A percentile compares a stretch with the other conserved stretches of the same genome.
These are phyloP conservation scores for Rachycentron canadum DNA, from an alignment of 2,797 vertebrate genomes.

Conservation along the genomic window DNA sequence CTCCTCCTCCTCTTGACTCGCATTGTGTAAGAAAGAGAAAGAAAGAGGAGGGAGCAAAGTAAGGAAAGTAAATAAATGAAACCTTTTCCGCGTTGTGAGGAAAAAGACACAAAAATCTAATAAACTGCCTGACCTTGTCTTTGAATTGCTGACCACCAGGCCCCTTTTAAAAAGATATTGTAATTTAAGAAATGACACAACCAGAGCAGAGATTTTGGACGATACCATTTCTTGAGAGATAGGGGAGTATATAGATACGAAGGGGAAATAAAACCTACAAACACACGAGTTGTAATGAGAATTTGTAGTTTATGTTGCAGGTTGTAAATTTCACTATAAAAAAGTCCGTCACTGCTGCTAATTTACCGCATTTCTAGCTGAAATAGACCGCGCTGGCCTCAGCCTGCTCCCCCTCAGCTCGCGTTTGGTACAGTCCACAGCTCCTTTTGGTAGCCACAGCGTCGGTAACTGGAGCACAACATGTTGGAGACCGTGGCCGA, in stretches of 20 bases:
- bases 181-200: conserved; percentile 80
- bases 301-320: accelerated
- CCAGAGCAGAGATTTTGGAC: conserved; percentile 64
- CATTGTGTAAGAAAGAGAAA: background rate
- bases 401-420: background rate
- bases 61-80: background rate
- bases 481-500: conserved; percentile 72
- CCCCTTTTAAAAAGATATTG: conserved; percentile 57
- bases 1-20: conserved; percentile 2
- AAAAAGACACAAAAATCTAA: conserved; percentile 19
- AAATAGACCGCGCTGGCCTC: accelerated
- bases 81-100: background rate
- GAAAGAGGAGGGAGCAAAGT: too few relatives aligned
- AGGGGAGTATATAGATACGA: background rate
- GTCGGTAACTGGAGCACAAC: conserved; percentile 74
- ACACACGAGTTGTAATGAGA: background rate
- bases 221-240: conserved; percentile 40
- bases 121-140: conserved; percentile 27
- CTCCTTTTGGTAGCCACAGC: conserved; percentile 76
- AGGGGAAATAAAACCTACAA: accelerated
- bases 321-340: accelerated
- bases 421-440: conserved; percentile 81
- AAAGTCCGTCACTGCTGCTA: accelerated
- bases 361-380: accelerated
- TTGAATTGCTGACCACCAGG: conserved; percentile 54